Evolutionary conservation across 1,140 invertebrate genomes (phyloP).

Genomic region (Reticulitermes speratus): DNA sequence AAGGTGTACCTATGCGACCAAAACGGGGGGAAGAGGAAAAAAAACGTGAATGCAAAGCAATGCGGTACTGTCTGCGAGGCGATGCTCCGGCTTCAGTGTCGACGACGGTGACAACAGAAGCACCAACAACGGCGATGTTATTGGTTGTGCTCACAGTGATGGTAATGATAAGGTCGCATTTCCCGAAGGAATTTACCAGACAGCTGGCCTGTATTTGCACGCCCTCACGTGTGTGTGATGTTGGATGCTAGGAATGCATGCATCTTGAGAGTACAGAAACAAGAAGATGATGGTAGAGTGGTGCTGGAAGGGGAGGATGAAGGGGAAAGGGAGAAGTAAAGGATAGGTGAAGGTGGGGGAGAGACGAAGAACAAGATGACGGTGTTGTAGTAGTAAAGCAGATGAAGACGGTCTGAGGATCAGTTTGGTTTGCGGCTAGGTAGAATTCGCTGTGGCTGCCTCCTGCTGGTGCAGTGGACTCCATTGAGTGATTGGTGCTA

Average conservation of each 20-base stretch:
- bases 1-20: background rate
- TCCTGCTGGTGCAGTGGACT: background rate
- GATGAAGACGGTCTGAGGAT: background rate
- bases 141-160: background rate
- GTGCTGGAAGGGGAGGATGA: background rate
- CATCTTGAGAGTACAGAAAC: background rate
- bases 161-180: conserved; percentile 14
- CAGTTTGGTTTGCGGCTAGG: background rate
- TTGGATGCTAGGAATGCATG: conserved; percentile 29
- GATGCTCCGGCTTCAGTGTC: background rate
- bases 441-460: background rate
- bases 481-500: background rate
- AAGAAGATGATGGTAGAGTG: background rate
- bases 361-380: background rate
- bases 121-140: too few species aligned
- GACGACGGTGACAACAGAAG: background rate
- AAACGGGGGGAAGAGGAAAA: background rate
- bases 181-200: background rate
- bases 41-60: background rate
- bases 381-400: background rate
- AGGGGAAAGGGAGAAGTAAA: background rate
- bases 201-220: conserved; percentile 29
- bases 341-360: background rate
- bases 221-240: conserved; percentile 26
- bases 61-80: background rate